Conservation (phyloP, 2,888 invertebrate genomes). For the Craniophora ligustri region DNA sequence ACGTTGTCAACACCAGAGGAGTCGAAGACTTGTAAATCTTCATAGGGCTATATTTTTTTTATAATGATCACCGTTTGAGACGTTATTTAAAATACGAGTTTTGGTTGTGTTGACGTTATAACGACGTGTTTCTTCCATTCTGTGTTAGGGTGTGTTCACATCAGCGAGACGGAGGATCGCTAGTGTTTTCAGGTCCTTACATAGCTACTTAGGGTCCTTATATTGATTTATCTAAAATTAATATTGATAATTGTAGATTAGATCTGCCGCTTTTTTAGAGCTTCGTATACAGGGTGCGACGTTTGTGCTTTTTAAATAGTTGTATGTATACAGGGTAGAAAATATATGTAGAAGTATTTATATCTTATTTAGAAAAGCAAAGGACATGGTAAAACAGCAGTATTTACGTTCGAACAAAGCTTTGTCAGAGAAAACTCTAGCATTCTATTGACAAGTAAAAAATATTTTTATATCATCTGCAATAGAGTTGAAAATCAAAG, state of each 20-base stretch:
- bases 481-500: neutral
- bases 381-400: neutral
- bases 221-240: no score
- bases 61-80: neutral
- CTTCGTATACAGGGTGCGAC: constrained; percentile 38
- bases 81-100: neutral
- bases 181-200: constrained; percentile 1
- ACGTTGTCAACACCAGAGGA: no score
- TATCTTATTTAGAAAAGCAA: constrained; percentile 18
- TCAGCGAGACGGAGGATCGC: neutral
- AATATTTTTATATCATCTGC: neutral
- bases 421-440: no score
- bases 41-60: no score
- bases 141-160: constrained; percentile 12
- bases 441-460: no score
- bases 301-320: constrained; percentile 43
- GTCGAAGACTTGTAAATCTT: no score
- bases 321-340: constrained; percentile 41
- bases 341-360: constrained; percentile 24
- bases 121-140: neutral
- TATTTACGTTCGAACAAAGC: no score
- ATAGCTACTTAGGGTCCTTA: no score
- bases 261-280: constrained; percentile 29
- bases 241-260: constrained; percentile 15
- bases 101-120: constrained; percentile 4